Evolutionary conservation across 2,113 vertebrate genomes (phyloP), one percentile per base, ranked within the genome.

Genomic region (Phalacrocorax brasilianus): DNA sequence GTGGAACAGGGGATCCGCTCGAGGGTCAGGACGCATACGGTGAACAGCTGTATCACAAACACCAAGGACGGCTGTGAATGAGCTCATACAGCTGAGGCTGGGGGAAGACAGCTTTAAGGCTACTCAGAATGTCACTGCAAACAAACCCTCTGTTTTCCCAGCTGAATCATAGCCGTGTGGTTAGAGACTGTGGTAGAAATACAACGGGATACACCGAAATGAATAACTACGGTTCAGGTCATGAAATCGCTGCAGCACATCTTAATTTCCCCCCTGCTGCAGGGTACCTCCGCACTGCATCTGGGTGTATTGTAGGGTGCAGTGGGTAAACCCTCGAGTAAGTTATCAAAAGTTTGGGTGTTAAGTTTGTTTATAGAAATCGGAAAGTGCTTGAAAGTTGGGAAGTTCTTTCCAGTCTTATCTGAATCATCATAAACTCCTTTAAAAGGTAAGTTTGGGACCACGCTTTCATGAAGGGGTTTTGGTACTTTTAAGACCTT

Each of bases 1-100:
- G 65, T 0, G 11, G 75, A 35, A 12, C 0, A 7, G 33, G 45
- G 72, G 55, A 45, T 6, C 24, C 0, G 0, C 78, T 62, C 0
- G 1, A 45, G 84, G 87, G 63, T 87, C 59, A 62, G 87, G 86
- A 18, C 0, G 0, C 35, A 12, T 8, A 18, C 12, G 6, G 63
- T 6, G 67, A 73, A 8, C 95, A 91, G 77, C 93, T 84, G 95
- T 66, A 77, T 19, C 0, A 0, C 50, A 20, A 74, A 70, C 5
- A 3, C 50, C 0, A 2, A 28, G 65, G 58, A 53, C 47, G 80
- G 38, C 84, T 47, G 23, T 0, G n/a, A 58, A 27, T 59, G 89
- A 96, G 93, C 77, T 96, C 92, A 89, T 33, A 49, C 77, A 63
- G 93, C 91, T 42, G 55, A 30, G 73, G 26, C 30, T 3, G 21